Percentiles rank a stretch among this genome's conserved stretches.
Conservation (phyloP, 2,797 vertebrate species). For the Austrolebias charrua region DNA sequence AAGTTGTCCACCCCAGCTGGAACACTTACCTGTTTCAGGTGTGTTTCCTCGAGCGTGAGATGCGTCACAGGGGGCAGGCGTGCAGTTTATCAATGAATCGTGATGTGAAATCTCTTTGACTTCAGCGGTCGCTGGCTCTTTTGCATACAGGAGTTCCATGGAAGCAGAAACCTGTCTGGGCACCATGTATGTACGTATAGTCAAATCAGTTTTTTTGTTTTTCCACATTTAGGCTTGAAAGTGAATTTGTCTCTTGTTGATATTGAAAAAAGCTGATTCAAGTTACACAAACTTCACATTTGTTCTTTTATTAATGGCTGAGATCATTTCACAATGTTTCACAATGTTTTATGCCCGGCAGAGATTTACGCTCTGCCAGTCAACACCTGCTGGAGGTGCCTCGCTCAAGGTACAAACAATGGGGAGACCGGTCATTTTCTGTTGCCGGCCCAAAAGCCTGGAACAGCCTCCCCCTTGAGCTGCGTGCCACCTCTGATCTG, state of each 20-base stretch:
- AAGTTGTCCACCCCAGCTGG: conserved; percentile 48
- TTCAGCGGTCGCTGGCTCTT: conserved; percentile 48
- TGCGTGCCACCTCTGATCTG: too few relatives aligned
- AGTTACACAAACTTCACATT: background rate
- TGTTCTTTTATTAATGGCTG: background rate
- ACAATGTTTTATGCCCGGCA: too few relatives aligned
- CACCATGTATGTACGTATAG: conserved; percentile 49
- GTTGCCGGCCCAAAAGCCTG: too few relatives aligned
- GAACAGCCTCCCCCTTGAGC: too few relatives aligned
- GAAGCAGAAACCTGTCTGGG: conserved; percentile 64
- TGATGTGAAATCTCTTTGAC: conserved; percentile 39
- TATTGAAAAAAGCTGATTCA: conserved; percentile 20
- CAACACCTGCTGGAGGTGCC: too few relatives aligned
- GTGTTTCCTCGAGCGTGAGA: conserved; percentile 63
- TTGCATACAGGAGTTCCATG: conserved; percentile 80
- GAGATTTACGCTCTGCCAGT: too few relatives aligned
- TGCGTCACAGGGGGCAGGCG: conserved; percentile 36
- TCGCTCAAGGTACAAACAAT: too few relatives aligned
- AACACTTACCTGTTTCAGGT: conserved; percentile 54
- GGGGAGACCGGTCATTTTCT: too few relatives aligned
- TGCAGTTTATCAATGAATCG: conserved; percentile 23
- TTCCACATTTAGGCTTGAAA: conserved; percentile 63
- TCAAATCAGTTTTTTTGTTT: conserved; percentile 75
- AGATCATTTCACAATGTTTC: too few relatives aligned
- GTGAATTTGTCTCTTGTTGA: conserved; percentile 52